Percentiles rank a stretch among this genome's conserved stretches.
phyloP scores from a whole-genome alignment of 2,113 vertebrate species.

The Brachyistius frenatus region DNA sequence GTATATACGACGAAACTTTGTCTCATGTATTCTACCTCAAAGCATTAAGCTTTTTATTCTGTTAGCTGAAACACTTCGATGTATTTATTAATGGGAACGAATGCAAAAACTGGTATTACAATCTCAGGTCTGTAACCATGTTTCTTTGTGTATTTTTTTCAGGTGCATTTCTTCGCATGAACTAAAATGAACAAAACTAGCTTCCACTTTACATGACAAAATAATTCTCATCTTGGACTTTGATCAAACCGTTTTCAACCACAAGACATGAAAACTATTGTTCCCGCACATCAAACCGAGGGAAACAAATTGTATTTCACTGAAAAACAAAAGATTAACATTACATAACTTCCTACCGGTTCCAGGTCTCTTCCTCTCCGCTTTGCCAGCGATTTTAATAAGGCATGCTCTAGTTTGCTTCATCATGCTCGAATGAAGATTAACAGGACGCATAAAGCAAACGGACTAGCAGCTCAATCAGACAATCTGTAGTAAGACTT shows the following conservation, averaged over 20 bases:
- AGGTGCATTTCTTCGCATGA: not conserved
- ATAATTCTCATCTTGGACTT: not conserved
- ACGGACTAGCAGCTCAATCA: constrained; percentile 63
- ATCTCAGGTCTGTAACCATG: too few relatives aligned
- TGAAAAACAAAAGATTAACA: constrained; percentile 58
- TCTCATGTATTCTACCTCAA: too few relatives aligned
- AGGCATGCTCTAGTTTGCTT: constrained; percentile 68
- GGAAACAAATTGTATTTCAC: constrained; percentile 26
- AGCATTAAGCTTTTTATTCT: too few relatives aligned
- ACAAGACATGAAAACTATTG: not conserved
- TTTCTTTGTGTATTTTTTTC: not conserved
- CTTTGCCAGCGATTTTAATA: constrained; percentile 62
- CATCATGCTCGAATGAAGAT: constrained; percentile 68
- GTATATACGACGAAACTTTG: too few relatives aligned
- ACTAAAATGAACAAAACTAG: not conserved
- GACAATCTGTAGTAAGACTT: constrained; percentile 72
- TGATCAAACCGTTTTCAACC: not conserved
- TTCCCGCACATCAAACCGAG: constrained; percentile 20
- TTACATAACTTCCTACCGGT: constrained; percentile 58
- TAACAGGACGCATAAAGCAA: constrained; percentile 51
- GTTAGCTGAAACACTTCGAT: too few relatives aligned
- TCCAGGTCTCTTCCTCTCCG: constrained; percentile 42
- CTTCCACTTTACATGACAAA: not conserved
- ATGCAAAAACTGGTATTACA: too few relatives aligned
- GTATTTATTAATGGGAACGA: too few relatives aligned